Evolutionary conservation across 2,888 invertebrate species (phyloP), one percentile per base, ranked within the genome.

Genomic region (Steinernema carpocapsae): DNA sequence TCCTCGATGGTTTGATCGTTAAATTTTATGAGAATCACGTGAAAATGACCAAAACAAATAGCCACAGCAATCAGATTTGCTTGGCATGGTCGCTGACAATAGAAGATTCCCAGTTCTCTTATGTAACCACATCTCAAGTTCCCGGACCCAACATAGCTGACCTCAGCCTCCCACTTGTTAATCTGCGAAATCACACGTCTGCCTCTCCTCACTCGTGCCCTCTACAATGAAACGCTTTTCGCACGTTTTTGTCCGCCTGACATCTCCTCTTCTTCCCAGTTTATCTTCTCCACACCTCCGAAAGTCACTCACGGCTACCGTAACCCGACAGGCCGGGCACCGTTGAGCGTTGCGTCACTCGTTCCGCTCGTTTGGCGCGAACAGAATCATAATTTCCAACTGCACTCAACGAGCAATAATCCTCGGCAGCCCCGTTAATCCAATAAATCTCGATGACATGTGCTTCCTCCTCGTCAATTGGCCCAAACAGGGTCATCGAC

Each of bases 391-490:
- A 48, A 19, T 19, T 48, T 48, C 48, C 48, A 64, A 17, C 64
- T 17, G 32, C 64, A 64, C 64, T 64, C 29, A 32, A 64, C 64
- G 64, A 64, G 64, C 64, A 64, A 64, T 64, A 64, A 64, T 64
- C 64, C 32, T 26, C 32, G 64, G 37, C 37, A 37, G 37, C 37
- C 37, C 37, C 24, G 37, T 32, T 32, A 64, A 64, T 64, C 64
- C 64, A 64, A 29, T 64, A 29, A 64, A 64, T 64, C 64, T 64
- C 64, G 64, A 64, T 64, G 32, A 32, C 64, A 64, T 64, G 64
- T 64, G 64, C 26, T 29, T 14, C 32, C 4, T 32, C 12, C 51
- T 24, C 4, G 64, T 64, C 64, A 64, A 64, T 64, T 64, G 64
- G 37, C 64, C 29, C 14, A 26, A 64, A 29, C 64, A 37, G 64